A percentile compares a stretch with the other conserved stretches of the same genome.
phyloP scores from a whole-genome alignment of 2,797 vertebrate species.

The Cossypha caffra region DNA sequence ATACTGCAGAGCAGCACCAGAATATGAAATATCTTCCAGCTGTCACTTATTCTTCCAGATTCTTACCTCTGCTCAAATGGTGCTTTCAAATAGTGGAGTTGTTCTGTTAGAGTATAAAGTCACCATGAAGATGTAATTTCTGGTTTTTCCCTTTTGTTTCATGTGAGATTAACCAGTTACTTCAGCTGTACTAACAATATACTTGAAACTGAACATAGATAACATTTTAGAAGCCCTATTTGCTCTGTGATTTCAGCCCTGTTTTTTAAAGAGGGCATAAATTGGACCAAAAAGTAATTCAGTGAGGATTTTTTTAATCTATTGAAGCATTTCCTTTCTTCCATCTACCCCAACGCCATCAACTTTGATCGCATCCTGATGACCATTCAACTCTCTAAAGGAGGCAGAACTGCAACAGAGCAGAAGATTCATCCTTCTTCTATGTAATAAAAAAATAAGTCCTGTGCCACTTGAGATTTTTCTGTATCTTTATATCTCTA shows the following conservation, averaged over 20 bases:
- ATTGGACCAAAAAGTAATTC: too few species aligned
- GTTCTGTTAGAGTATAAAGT: not conserved
- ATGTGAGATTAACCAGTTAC: not conserved
- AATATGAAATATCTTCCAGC: not conserved
- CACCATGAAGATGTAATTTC: not conserved
- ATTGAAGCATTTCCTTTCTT: not conserved
- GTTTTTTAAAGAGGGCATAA: too few species aligned
- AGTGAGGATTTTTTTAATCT: not conserved
- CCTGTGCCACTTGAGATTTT: not conserved
- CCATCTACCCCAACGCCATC: not conserved
- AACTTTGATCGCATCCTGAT: not conserved
- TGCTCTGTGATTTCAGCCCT: too few species aligned
- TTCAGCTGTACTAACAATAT: too few species aligned
- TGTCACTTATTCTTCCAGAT: not conserved
- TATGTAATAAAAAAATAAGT: not conserved
- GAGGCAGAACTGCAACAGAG: not conserved
- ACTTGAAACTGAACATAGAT: too few species aligned
- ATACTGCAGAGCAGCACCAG: not conserved
- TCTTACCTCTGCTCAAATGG: not conserved
- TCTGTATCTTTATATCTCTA: not conserved
- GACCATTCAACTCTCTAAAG: not conserved
- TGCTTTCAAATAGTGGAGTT: not conserved
- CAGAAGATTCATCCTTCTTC: not conserved
- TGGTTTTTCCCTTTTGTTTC: not conserved
- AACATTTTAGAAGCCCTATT: too few species aligned